A percentile compares a stretch with the other conserved stretches of the same genome.
These are phyloP conservation scores for Centropus bengalensis DNA, from an alignment of 2,113 vertebrate genomes.

Conservation along the genomic window DNA sequence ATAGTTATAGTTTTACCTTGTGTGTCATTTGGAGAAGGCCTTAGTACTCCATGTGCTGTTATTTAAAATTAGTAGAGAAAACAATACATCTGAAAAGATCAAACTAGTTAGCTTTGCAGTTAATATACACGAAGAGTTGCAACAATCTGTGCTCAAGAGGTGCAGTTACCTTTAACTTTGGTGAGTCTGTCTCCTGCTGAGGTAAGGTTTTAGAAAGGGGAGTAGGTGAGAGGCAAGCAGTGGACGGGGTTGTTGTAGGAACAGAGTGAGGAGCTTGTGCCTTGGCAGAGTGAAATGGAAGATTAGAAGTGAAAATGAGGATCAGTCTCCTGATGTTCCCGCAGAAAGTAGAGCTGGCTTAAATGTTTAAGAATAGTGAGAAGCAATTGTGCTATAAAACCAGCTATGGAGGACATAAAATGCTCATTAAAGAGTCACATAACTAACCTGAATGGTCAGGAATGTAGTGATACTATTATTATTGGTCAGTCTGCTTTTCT, in stretches of 20 bases:
- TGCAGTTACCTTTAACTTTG: slow-evolving; percentile 88
- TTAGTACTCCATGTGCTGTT: background rate
- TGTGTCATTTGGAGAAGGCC: background rate
- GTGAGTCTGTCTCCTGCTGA: slow-evolving; percentile 80
- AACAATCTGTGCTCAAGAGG: slow-evolving; percentile 48
- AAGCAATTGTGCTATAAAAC: slow-evolving; percentile 23
- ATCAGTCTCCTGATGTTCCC: slow-evolving; percentile 47
- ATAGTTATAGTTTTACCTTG: background rate
- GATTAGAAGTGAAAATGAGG: slow-evolving; percentile 50
- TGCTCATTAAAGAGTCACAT: background rate
- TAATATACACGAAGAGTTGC: background rate
- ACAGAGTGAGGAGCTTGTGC: slow-evolving; percentile 57
- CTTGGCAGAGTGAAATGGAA: slow-evolving; percentile 54
- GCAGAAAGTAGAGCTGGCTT: slow-evolving; percentile 65
- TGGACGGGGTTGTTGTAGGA: slow-evolving; percentile 42
- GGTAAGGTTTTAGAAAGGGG: slow-evolving; percentile 77
- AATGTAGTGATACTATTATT: background rate
- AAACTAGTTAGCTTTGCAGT: slow-evolving; percentile 21
- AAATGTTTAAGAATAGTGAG: slow-evolving; percentile 66
- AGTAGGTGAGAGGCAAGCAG: slow-evolving; percentile 69
- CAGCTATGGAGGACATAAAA: background rate
- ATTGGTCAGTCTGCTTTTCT: background rate
- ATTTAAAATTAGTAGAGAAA: slow-evolving; percentile 65
- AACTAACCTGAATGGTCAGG: background rate
- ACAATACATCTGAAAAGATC: slow-evolving; percentile 1